These are phyloP conservation scores for Bombylius discolor DNA, from an alignment of 2,888 invertebrate genomes.

Conservation along the genomic window DNA sequence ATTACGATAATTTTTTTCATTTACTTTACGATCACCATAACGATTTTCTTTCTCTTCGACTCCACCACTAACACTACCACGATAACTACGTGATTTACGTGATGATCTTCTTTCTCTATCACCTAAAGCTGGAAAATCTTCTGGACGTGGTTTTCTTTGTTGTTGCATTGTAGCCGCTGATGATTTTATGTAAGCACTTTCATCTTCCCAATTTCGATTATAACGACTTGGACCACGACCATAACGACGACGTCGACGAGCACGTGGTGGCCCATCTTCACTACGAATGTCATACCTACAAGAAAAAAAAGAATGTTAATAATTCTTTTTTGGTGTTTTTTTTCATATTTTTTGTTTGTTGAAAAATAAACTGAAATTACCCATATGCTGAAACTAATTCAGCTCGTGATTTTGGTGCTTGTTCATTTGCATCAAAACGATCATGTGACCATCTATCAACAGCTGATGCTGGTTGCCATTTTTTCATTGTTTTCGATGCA, in stretches of 20 bases:
- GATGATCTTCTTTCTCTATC: slow-evolving; percentile 16
- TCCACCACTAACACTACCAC: slow-evolving; percentile 4
- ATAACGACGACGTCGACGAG: slow-evolving; percentile 71
- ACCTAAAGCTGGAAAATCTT: slow-evolving; percentile 45
- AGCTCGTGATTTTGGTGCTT: slow-evolving; percentile 74
- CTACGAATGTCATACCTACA: slow-evolving; percentile 74
- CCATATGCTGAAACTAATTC: slow-evolving; percentile 80
- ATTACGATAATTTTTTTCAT: slow-evolving; percentile 1
- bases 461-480: slow-evolving; percentile 35
- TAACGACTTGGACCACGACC: slow-evolving; percentile 88
- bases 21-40: slow-evolving; percentile 18
- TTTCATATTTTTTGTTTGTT: neutral
- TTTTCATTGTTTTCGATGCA: slow-evolving; percentile 33
- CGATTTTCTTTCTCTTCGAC: slow-evolving; percentile 32
- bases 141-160: slow-evolving; percentile 38
- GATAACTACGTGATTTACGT: slow-evolving; percentile 18
- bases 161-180: slow-evolving; percentile 21
- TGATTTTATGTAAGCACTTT: slow-evolving; percentile 67
- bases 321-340: neutral
- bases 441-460: slow-evolving; percentile 75
- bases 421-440: slow-evolving; percentile 42
- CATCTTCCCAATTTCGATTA: slow-evolving; percentile 85
- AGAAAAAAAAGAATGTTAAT: slow-evolving; percentile 10
- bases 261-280: slow-evolving; percentile 82
- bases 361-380: slow-evolving; percentile 46